These are phyloP conservation scores for Florisuga fusca DNA, from an alignment of 2,797 vertebrate species.

Conservation along the genomic window DNA sequence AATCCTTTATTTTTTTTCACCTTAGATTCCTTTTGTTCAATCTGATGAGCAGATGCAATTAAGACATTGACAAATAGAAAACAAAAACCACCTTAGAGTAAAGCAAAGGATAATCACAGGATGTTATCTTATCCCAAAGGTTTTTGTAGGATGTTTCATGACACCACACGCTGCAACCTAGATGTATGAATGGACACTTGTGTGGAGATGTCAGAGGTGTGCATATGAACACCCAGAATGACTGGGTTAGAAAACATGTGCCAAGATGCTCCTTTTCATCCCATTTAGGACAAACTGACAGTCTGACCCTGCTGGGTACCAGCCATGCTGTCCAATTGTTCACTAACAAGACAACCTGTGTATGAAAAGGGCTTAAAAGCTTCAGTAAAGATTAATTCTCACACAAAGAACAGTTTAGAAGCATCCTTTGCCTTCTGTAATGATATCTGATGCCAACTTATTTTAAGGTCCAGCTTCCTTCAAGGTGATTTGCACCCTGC, in stretches of 20 bases:
- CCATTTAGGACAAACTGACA: background rate
- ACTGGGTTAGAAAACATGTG: background rate
- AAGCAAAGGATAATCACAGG: background rate
- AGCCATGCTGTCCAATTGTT: background rate
- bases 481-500: background rate
- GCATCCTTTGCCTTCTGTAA: background rate
- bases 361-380: background rate
- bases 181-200: background rate
- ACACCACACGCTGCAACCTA: rapidly evolving
- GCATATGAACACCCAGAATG: background rate
- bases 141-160: background rate
- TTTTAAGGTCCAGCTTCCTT: background rate
- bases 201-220: background rate
- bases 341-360: rapidly evolving
- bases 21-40: background rate
- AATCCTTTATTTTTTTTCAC: background rate
- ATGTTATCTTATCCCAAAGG: background rate
- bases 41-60: background rate
- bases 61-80: background rate
- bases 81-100: background rate
- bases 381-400: background rate
- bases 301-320: background rate
- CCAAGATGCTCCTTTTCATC: background rate
- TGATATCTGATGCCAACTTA: background rate
- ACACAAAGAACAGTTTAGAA: background rate